Evolutionary conservation across 2,888 invertebrate genomes (phyloP).

Genomic region (Scrobipalpa atriplicella): DNA sequence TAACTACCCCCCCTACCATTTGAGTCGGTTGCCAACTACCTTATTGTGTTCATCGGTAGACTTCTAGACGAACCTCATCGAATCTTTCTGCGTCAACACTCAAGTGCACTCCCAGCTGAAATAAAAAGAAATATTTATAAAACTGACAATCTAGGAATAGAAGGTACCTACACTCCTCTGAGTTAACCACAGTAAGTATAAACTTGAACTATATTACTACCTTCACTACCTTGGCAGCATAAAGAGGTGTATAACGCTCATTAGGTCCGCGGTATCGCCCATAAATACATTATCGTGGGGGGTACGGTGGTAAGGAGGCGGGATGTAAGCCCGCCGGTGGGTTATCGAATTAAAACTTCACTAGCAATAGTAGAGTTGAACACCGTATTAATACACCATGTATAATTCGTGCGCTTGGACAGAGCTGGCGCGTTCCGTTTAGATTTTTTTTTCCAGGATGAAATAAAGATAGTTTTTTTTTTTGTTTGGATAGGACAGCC

Average conservation of each 20-base stretch:
- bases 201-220: not conserved
- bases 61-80: no score
- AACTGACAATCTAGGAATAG: not conserved
- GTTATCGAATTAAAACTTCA: constrained; percentile 81
- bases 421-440: constrained; percentile 60
- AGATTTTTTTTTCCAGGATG: not conserved
- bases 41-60: no score
- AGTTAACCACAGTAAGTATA: no score
- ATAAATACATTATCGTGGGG: constrained; percentile 79
- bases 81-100: no score
- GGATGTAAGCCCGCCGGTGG: constrained; percentile 50
- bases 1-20: no score
- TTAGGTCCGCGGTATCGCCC: constrained; percentile 79
- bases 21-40: no score
- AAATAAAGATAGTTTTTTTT: no score
- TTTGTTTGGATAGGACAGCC: no score
- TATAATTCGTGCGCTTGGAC: constrained; percentile 80
- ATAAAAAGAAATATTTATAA: not conserved
- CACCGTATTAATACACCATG: constrained; percentile 81
- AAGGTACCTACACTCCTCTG: no score
- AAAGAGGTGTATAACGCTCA: constrained; percentile 78
- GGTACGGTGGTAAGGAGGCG: constrained; percentile 38
- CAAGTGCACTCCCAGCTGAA: no score
- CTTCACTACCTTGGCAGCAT: constrained; percentile 55
- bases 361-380: constrained; percentile 81